Conservation (phyloP, 2,113 vertebrate genomes). For the Oncorhynchus clarkii region DNA sequence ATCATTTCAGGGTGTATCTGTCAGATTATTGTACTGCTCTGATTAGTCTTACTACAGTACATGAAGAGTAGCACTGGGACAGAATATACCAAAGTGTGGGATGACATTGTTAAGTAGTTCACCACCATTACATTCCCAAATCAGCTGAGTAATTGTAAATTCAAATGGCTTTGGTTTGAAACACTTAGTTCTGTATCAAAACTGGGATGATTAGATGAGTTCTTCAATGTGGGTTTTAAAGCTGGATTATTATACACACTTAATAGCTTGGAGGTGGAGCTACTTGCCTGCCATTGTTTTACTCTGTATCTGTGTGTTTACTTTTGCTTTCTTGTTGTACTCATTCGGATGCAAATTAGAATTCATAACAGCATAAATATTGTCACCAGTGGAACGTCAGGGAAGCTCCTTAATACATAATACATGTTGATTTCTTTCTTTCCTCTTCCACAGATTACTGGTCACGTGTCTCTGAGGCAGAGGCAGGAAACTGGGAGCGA, state of each 20-base stretch:
- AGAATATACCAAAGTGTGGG: neutral
- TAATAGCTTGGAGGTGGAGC: neutral
- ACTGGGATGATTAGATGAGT: neutral
- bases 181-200: neutral
- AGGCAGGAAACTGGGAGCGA: constrained; percentile 36
- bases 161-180: neutral
- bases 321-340: constrained; percentile 18
- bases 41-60: neutral
- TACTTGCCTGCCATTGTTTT: constrained; percentile 4
- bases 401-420: constrained; percentile 67
- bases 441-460: constrained; percentile 51
- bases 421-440: constrained; percentile 64
- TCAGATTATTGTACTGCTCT: neutral
- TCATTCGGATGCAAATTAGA: constrained; percentile 43
- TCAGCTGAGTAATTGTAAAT: neutral
- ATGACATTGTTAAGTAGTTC: neutral
- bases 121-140: neutral
- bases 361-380: constrained; percentile 75
- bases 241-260: neutral
- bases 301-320: constrained; percentile 29
- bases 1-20: neutral
- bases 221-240: neutral
- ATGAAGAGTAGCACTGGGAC: neutral
- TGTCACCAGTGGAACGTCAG: constrained; percentile 71
- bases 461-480: constrained; percentile 67